These are phyloP conservation scores for Pyxicephalus adspersus DNA, from an alignment of 2,113 vertebrate species.

Conservation along the genomic window DNA sequence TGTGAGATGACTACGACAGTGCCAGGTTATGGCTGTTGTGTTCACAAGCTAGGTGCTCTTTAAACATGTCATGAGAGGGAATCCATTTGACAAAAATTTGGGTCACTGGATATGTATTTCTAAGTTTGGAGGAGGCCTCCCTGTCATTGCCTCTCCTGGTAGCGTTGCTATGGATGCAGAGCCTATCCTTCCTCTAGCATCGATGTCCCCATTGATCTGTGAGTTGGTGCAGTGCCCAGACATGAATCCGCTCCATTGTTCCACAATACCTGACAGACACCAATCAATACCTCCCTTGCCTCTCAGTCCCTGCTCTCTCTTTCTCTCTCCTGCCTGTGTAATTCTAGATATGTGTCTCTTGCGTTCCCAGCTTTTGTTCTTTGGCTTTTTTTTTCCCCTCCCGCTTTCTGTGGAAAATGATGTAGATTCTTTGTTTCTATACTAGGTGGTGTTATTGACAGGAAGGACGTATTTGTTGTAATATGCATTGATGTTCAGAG, in stretches of 20 bases:
- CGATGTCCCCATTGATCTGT: conserved; percentile 61
- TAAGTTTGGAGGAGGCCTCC: conserved; percentile 33
- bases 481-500: conserved; percentile 11
- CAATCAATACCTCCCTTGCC: conserved; percentile 58
- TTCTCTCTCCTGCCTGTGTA: conserved; percentile 50
- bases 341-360: conserved; percentile 32
- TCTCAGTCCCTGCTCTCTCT: conserved; percentile 41
- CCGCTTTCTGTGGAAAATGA: conserved; percentile 18
- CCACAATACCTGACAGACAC: conserved; percentile 60
- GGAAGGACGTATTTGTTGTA: not conserved
- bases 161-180: conserved; percentile 60
- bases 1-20: no score
- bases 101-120: conserved; percentile 37
- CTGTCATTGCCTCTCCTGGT: conserved; percentile 34
- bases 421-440: not conserved
- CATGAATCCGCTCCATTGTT: conserved; percentile 59
- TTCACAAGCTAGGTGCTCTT: not conserved
- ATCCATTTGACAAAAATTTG: conserved; percentile 46
- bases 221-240: conserved; percentile 61
- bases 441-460: conserved; percentile 8
- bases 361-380: conserved; percentile 4
- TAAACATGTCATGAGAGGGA: not conserved
- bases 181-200: conserved; percentile 60
- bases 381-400: conserved; percentile 11
- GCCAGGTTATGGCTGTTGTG: no score